Conservation (phyloP, 1,140 invertebrate species). For the Schlechtendalia chinensis region DNA sequence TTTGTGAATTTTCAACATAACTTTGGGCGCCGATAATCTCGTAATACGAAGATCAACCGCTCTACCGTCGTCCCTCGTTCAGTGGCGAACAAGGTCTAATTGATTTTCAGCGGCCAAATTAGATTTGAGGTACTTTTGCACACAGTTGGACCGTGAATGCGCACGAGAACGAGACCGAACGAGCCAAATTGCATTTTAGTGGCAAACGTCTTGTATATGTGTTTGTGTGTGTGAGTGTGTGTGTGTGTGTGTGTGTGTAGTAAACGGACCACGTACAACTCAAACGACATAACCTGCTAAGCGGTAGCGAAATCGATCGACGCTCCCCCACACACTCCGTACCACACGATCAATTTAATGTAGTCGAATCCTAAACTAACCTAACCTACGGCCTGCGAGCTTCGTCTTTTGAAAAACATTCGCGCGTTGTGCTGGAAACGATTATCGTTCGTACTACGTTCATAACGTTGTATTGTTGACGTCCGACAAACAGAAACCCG, state of each 20-base stretch:
- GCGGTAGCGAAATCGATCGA: neutral
- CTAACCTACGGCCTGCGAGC: neutral
- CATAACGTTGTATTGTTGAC: no score
- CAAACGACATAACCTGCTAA: no score
- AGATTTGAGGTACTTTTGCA: conserved; percentile 12
- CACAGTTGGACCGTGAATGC: neutral
- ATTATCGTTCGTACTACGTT: no score
- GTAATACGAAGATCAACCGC: neutral
- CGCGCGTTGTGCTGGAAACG: no score
- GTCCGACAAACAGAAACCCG: no score
- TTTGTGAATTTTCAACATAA: neutral
- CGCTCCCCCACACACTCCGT: no score
- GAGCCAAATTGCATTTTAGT: neutral
- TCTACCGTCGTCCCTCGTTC: no score
- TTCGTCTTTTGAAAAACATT: neutral
- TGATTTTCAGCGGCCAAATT: conserved; percentile 28
- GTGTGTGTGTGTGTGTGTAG: no score
- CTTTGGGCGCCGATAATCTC: neutral
- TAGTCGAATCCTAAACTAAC: neutral
- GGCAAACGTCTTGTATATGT: neutral
- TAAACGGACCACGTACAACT: neutral
- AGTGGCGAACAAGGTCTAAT: conserved; percentile 16
- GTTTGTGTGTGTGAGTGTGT: neutral
- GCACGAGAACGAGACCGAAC: neutral
- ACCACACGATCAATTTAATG: no score